phyloP scores from a whole-genome alignment of 2,113 vertebrate species.

The Paedocypris sp. region DNA sequence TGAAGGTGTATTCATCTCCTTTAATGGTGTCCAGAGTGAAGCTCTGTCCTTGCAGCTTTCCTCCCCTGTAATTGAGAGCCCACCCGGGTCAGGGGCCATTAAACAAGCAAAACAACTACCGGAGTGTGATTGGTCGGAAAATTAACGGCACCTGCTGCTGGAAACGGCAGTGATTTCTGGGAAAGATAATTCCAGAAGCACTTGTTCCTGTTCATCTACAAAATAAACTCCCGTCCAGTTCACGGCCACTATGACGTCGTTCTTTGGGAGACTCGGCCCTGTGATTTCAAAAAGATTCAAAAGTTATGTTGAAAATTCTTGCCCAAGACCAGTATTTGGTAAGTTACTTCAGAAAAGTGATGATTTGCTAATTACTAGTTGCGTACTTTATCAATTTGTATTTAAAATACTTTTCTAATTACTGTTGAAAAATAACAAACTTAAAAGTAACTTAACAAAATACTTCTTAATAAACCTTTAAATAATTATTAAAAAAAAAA shows the following conservation, averaged over 20 bases:
- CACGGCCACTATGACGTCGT: slow-evolving; percentile 91
- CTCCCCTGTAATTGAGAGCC: slow-evolving; percentile 64
- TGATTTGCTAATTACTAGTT: too few relatives aligned
- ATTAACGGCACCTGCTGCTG: slow-evolving; percentile 73
- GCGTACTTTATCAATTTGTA: too few relatives aligned
- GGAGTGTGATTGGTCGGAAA: not conserved
- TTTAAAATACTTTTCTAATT: too few relatives aligned
- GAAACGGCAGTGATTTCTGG: slow-evolving; percentile 91
- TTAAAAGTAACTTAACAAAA: too few relatives aligned
- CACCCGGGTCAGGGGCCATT: not conserved
- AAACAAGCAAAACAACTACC: too few relatives aligned
- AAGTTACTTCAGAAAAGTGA: too few relatives aligned
- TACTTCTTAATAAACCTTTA: too few relatives aligned
- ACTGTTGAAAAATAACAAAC: too few relatives aligned
- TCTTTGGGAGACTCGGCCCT: slow-evolving; percentile 91
- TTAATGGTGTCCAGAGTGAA: slow-evolving; percentile 94
- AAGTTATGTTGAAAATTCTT: too few relatives aligned
- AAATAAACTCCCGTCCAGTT: slow-evolving; percentile 98
- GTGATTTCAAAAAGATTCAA: not conserved
- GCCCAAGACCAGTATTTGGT: too few relatives aligned
- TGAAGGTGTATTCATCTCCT: slow-evolving; percentile 94
- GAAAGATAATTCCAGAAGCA: slow-evolving; percentile 90
- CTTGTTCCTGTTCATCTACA: slow-evolving; percentile 95
- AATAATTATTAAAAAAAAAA: too few relatives aligned
- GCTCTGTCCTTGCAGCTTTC: slow-evolving; percentile 83